Conservation (phyloP, 2,888 invertebrate genomes). For the Tholera decimalis region DNA sequence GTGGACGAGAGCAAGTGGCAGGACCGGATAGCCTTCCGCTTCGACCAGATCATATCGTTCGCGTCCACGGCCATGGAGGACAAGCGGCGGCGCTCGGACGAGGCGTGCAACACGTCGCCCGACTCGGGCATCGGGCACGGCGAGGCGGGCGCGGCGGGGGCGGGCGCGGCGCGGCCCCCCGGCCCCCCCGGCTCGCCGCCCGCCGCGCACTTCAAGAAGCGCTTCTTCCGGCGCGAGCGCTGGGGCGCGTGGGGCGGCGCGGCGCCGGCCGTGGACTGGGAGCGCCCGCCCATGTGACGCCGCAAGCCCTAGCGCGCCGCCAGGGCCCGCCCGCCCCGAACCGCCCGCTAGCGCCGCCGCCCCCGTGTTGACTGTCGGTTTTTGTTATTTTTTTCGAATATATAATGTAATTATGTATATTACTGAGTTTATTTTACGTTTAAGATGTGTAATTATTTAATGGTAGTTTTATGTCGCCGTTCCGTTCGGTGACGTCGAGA, state of each 20-base stretch:
- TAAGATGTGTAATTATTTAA: slow-evolving; percentile 90
- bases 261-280: slow-evolving; percentile 87
- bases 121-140: slow-evolving; percentile 95
- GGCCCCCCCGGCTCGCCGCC: slow-evolving; percentile 81
- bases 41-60: slow-evolving; percentile 98
- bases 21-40: slow-evolving; percentile 97
- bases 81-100: slow-evolving; percentile 96
- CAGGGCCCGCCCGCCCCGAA: slow-evolving; percentile 37
- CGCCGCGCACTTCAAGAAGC: slow-evolving; percentile 94
- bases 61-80: slow-evolving; percentile 98
- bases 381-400: slow-evolving; percentile 89
- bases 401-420: slow-evolving; percentile 91
- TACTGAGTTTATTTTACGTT: slow-evolving; percentile 90
- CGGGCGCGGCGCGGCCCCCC: slow-evolving; percentile 56
- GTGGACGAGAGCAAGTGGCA: slow-evolving; percentile 97
- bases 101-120: slow-evolving; percentile 96
- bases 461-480: slow-evolving; percentile 81
- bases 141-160: slow-evolving; percentile 86
- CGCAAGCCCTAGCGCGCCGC: slow-evolving; percentile 73
- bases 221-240: slow-evolving; percentile 95
- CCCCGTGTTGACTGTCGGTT: slow-evolving; percentile 75
- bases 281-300: slow-evolving; percentile 89
- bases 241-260: slow-evolving; percentile 91
- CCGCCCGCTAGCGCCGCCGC: slow-evolving; percentile 45
- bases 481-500: slow-evolving; percentile 75